These are phyloP conservation scores for Meriones unguiculatus DNA, from an alignment of 2,113 vertebrate species.

Conservation along the genomic window DNA sequence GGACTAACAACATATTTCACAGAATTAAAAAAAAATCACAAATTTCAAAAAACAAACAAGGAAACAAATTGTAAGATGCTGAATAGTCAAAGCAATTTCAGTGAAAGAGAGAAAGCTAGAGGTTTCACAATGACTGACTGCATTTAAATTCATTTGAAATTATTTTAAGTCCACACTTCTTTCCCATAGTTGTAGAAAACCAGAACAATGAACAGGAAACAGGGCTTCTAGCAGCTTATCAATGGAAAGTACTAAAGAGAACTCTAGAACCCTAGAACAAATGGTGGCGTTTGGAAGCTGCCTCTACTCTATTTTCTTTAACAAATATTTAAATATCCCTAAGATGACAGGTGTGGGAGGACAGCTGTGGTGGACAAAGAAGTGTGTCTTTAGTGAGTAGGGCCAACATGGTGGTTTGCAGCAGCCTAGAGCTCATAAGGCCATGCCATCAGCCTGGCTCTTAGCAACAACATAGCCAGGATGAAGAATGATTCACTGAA, in stretches of 20 bases:
- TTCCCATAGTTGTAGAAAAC: conserved; percentile 22
- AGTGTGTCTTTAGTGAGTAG: not conserved
- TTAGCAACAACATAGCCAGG: too few relatives aligned
- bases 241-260: conserved; percentile 1
- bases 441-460: too few relatives aligned
- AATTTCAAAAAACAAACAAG: not conserved
- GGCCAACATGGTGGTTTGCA: too few relatives aligned
- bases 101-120: not conserved
- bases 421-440: too few relatives aligned
- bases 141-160: not conserved
- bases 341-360: not conserved
- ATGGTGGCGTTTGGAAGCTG: not conserved
- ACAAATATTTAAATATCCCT: not conserved
- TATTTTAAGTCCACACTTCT: not conserved
- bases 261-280: not conserved
- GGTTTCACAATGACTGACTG: not conserved
- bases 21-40: not conserved
- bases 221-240: not conserved
- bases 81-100: not conserved
- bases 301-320: not conserved
- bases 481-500: too few relatives aligned
- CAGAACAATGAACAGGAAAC: conserved; percentile 6
- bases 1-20: not conserved
- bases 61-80: not conserved
- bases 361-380: not conserved